phyloP scores from a whole-genome alignment of 2,888 invertebrate genomes.

The Cotesia congregata region DNA sequence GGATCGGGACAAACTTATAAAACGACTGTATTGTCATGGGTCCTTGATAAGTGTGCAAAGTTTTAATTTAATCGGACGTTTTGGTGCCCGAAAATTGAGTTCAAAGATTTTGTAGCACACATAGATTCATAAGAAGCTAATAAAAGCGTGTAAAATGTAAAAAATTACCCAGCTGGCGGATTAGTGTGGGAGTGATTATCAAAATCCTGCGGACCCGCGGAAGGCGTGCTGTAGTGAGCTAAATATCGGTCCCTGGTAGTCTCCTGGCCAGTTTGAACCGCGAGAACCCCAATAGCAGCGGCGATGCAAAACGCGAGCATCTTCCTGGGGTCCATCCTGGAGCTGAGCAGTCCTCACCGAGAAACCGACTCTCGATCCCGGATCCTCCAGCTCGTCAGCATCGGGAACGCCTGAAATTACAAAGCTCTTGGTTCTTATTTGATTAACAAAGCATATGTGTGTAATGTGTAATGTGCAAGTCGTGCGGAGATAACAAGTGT shows the following conservation, averaged over 20 bases:
- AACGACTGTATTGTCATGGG: too few relatives aligned
- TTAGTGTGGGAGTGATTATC: constrained; percentile 58
- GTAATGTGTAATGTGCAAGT: constrained; percentile 4
- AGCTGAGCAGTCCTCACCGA: constrained; percentile 25
- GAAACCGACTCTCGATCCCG: constrained; percentile 31
- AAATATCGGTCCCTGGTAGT: constrained; percentile 39
- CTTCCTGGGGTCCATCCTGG: background rate
- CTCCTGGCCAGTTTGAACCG: constrained; percentile 28
- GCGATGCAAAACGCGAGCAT: constrained; percentile 24
- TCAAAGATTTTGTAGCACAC: background rate
- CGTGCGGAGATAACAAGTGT: constrained; percentile 43
- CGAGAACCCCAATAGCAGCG: constrained; percentile 18
- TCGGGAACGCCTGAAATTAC: constrained; percentile 24
- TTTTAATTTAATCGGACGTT: too few relatives aligned
- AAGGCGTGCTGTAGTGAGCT: constrained; percentile 50
- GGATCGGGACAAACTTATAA: too few relatives aligned
- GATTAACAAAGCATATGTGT: background rate
- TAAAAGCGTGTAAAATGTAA: background rate
- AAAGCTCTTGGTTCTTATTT: background rate
- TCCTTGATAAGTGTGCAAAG: too few relatives aligned
- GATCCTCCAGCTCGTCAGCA: constrained; percentile 28
- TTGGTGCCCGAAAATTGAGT: background rate
- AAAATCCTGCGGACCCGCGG: constrained; percentile 50
- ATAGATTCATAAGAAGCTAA: background rate
- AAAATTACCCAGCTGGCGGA: constrained; percentile 57